Evolutionary conservation across 2,113 vertebrate genomes (phyloP), one percentile per base, ranked within the genome.

Genomic region (Hemicordylus capensis): DNA sequence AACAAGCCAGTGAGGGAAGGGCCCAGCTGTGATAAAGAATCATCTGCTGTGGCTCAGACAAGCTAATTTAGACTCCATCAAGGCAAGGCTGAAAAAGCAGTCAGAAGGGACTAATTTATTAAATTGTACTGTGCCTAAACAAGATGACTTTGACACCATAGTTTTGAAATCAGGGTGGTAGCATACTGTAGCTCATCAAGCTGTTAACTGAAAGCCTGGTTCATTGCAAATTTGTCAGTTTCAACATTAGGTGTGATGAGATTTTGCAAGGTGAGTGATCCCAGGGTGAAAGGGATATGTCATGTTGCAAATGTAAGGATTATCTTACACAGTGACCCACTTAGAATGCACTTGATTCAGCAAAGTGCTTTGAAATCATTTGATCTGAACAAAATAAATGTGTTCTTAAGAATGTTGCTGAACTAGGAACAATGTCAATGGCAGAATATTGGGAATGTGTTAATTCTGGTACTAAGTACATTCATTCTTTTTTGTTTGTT

Each of bases 401-500:
- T 67, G 0, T 0, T 8, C 0, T 31, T 9, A 48, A 88, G 91
- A 80, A 89, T 63, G 77, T 72, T 46, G 88, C 88, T 37, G 85
- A 88, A 81, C 12, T 88, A 39, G 86, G 78, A 2, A 87, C 61
- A 0, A 0, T 56, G 87, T 76, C 24, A 61, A 67, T 11, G 5
- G 2, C 2, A 84, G 66, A 15, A 56, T 80, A 86, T 79, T 37
- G 15, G 7, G 8, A 70, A n/a, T 63, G 44, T 51, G 31, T 39
- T 84, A 59, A 66, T 76, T 64, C 80, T 67, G 42, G 20, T 48
- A 70, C 15, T 75, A 70, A 91, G 87, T 87, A 66, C 84, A 85
- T 91, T 88, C 84, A 81, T 81, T 80, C 86, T 58, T 59, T 61
- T 74, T 14, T 74, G 48, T 83, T 90, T 64, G n/a, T n/a, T n/a